Evolutionary conservation across 2,888 invertebrate species (phyloP).

Genomic region (Icerya purchasi): DNA sequence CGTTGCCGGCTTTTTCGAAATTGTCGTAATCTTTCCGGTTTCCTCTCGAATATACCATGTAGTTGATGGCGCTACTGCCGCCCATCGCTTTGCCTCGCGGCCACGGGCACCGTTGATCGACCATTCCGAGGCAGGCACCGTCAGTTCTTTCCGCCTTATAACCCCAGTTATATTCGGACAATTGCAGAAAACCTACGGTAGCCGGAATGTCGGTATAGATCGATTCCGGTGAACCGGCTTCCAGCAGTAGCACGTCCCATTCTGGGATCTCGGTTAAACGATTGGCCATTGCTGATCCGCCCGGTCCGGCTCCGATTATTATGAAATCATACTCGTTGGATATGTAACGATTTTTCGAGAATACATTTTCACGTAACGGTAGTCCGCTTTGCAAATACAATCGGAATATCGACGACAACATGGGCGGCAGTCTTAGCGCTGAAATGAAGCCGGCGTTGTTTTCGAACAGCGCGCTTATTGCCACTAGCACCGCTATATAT

Average conservation of each 20-base stretch:
- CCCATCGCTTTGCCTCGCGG: slow-evolving; percentile 20
- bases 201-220: slow-evolving; percentile 36
- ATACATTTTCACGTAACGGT: slow-evolving; percentile 18
- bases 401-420: slow-evolving; percentile 14
- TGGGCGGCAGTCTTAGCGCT: too few species aligned
- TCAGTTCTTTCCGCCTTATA: slow-evolving; percentile 42
- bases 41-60: slow-evolving; percentile 30
- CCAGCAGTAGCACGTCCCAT: slow-evolving; percentile 39
- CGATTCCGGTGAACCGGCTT: slow-evolving; percentile 35
- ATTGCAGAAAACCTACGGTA: slow-evolving; percentile 32
- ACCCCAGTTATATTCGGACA: slow-evolving; percentile 44
- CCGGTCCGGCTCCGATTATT: slow-evolving; percentile 41
- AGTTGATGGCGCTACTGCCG: slow-evolving; percentile 34
- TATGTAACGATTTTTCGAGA: slow-evolving; percentile 17
- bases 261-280: slow-evolving; percentile 39
- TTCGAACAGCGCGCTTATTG: too few species aligned
- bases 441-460: too few species aligned
- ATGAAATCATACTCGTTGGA: slow-evolving; percentile 21
- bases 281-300: slow-evolving; percentile 46
- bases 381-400: slow-evolving; percentile 17
- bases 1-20: slow-evolving; percentile 20
- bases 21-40: slow-evolving; percentile 20
- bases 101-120: slow-evolving; percentile 19
- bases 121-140: slow-evolving; percentile 31
- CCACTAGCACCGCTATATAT: too few species aligned